Percentiles rank a stretch among this genome's conserved stretches.
These are phyloP conservation scores for Hirtodrosophila trivittata DNA, from an alignment of 2,888 invertebrate genomes.

Conservation along the genomic window DNA sequence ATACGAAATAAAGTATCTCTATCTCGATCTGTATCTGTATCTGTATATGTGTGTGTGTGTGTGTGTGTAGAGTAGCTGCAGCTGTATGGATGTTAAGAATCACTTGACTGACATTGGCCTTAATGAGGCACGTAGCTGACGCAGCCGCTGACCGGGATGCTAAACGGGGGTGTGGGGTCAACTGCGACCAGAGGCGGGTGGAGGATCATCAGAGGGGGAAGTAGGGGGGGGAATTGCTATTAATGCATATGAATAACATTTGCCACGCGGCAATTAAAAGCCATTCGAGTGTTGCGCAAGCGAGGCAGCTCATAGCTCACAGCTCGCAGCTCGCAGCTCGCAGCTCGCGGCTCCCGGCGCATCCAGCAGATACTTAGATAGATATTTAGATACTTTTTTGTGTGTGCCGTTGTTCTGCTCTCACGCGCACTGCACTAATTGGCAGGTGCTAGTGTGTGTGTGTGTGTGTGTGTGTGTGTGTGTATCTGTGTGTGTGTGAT, in stretches of 20 bases:
- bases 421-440: constrained; percentile 54
- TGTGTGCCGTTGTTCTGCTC: constrained; percentile 6
- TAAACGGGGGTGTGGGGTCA: constrained; percentile 6
- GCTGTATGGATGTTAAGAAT: constrained; percentile 51
- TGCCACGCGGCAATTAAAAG: constrained; percentile 65
- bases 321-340: background rate
- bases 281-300: constrained; percentile 37
- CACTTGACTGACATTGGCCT: constrained; percentile 77
- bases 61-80: constrained; percentile 4
- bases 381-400: background rate
- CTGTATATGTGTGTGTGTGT: constrained; percentile 9
- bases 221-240: too few species aligned
- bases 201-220: background rate
- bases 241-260: constrained; percentile 69
- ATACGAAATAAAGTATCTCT: constrained; percentile 1
- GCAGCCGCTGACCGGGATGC: constrained; percentile 2
- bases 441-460: constrained; percentile 43
- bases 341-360: constrained; percentile 36
- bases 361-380: constrained; percentile 50
- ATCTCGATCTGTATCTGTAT: constrained; percentile 7
- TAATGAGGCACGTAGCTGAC: constrained; percentile 63
- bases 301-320: background rate
- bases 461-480: constrained; percentile 19
- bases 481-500: constrained; percentile 45
- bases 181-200: background rate